Base-by-base conservation (phyloP, 1,140 invertebrate species). In the Aphidius gifuensis region DNA sequence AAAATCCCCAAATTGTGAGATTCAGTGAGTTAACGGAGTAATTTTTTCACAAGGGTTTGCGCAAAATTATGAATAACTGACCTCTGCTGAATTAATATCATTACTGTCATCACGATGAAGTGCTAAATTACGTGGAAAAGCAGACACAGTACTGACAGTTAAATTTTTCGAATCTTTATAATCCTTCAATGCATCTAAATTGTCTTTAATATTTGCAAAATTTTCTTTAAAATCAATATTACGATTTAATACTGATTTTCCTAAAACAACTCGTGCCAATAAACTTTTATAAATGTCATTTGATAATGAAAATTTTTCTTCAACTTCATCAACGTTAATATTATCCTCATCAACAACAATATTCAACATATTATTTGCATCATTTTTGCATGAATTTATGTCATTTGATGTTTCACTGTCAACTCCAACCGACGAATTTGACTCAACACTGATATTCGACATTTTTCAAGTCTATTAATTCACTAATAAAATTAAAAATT, bases 211-310 rank as follows among this genome's bases (percentile, higher is more conserved):
- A 63, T 77, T 74, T 54, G 71, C 74, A 50, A 79, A 66, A 71
- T 79, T 79, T 65, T 80, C 77, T 68, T 80, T 79, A 65, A 81
- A 76, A 64, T 73, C 74, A 59, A 80, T 69, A 69, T 80, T 79
- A 53, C 75, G 67, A 66, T 80, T 80, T 50, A 79, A 71, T 45
- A 81, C 82, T 38, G 78, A 79, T 64, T 81, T 81, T 48, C 84
- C 83, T 5, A 87, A 76, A 5, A 87, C 85, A 7, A 86, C 86
- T 71, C 84, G 90, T 23, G 88, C 89, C 65, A 91, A 77, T 51
- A 91, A 82, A 70, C 85, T 91, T 74, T 91, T 91, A 72, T 92
- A 91, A 64, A 91, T 80, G 69, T 92, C 88, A 60, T 88, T 86
- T 6, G 88, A 88, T 63, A 91, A 80, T 11, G 91, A 76, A 69